Percentiles rank a stretch among this genome's conserved stretches.
Evolutionary conservation across 1,140 invertebrate genomes (phyloP).

Genomic region (Notospermus geniculatus): DNA sequence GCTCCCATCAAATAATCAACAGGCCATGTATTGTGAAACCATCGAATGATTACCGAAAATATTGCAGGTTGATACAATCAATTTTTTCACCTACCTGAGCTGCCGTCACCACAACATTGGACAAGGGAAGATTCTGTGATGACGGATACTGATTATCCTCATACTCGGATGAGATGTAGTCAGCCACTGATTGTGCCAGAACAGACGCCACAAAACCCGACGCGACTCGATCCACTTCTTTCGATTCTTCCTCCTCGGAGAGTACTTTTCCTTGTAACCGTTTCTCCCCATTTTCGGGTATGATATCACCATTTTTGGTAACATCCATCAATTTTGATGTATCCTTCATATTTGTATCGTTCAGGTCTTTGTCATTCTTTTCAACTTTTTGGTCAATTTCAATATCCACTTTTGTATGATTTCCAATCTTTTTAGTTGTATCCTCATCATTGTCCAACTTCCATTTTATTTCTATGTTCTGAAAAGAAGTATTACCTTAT

Average conservation of each 20-base stretch:
- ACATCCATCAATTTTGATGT: not conserved
- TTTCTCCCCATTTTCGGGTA: not conserved
- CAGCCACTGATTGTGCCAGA: slow-evolving; percentile 25
- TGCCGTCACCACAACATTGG: too few species aligned
- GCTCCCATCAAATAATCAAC: too few species aligned
- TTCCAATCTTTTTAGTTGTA: not conserved
- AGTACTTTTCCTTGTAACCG: not conserved
- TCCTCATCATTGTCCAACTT: not conserved
- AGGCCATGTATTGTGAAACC: too few species aligned
- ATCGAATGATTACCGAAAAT: too few species aligned
- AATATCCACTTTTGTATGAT: not conserved
- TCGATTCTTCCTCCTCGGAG: slow-evolving; percentile 17
- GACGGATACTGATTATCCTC: too few species aligned
- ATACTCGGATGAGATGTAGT: slow-evolving; percentile 20
- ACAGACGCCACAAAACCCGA: slow-evolving; percentile 28
- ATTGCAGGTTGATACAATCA: too few species aligned
- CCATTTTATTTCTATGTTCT: slow-evolving; percentile 3
- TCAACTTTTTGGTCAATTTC: not conserved
- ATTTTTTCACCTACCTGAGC: too few species aligned
- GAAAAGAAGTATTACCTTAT: too few species aligned
- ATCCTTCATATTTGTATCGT: not conserved
- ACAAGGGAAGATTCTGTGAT: too few species aligned
- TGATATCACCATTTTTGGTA: slow-evolving; percentile 8
- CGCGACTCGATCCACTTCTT: slow-evolving; percentile 21
- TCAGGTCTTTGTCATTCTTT: too few species aligned